These are phyloP conservation scores for Tapirus terrestris DNA, from an alignment of 2,113 vertebrate species.

Conservation along the genomic window DNA sequence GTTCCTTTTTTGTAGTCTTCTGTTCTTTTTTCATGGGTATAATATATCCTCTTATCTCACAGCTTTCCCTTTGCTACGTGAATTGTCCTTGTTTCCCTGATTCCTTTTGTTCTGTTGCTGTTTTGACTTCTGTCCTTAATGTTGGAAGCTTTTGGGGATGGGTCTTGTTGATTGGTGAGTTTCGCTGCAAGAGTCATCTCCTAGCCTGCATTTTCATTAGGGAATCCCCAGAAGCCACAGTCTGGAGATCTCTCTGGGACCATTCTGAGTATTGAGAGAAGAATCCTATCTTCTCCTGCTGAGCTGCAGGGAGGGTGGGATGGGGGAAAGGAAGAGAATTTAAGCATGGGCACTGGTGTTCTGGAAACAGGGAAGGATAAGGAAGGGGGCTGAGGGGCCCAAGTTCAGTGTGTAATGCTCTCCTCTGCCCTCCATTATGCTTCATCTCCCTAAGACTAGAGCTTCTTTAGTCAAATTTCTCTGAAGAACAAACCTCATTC, in stretches of 20 bases:
- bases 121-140: slow-evolving; percentile 34
- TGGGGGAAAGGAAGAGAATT: background rate
- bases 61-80: background rate
- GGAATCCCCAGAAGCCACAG: background rate
- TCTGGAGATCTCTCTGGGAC: background rate
- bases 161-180: background rate
- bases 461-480: background rate
- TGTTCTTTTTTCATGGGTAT: background rate
- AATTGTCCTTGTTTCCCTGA: slow-evolving; percentile 29
- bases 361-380: background rate
- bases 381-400: background rate
- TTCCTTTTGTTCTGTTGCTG: background rate
- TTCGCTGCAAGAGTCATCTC: background rate
- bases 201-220: background rate
- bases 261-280: background rate
- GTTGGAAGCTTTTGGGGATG: background rate
- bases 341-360: background rate
- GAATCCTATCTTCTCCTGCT: background rate
- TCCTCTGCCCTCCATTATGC: background rate
- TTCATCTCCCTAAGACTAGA: background rate
- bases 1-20: slow-evolving; percentile 32
- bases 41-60: background rate
- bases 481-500: background rate
- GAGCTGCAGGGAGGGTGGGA: background rate
- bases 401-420: background rate